A percentile compares a stretch with the other conserved stretches of the same genome.
Conservation (phyloP, 2,113 vertebrate genomes). For the Eurypyga helias region DNA sequence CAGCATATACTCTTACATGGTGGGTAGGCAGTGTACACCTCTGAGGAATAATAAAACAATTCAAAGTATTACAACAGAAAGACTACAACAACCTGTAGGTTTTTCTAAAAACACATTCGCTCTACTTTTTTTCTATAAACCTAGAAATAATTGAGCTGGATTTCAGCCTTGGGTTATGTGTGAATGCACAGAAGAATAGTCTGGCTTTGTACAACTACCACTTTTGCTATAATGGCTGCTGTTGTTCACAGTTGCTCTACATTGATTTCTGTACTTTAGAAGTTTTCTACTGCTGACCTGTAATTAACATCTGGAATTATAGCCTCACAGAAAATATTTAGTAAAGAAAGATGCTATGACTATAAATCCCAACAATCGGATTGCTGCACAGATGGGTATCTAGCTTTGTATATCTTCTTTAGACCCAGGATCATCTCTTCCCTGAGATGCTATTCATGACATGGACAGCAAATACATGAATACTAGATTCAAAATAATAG, state of each 20-base stretch:
- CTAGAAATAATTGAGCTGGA: neutral
- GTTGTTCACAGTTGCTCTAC: neutral
- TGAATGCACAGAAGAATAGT: neutral
- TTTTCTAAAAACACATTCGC: neutral
- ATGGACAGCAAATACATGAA: neutral
- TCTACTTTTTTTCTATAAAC: neutral
- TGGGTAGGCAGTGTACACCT: neutral
- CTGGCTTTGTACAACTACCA: neutral
- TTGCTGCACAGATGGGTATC: neutral
- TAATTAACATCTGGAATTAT: neutral
- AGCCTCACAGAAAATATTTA: neutral
- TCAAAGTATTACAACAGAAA: neutral
- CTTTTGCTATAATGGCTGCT: neutral
- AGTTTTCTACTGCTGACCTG: neutral
- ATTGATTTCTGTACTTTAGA: neutral
- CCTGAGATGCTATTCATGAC: neutral
- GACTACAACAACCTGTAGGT: neutral
- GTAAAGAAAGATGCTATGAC: neutral
- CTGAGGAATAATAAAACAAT: neutral
- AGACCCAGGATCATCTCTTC: neutral
- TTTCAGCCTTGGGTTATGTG: neutral
- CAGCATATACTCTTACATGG: accelerated
- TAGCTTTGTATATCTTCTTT: neutral
- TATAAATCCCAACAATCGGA: neutral
- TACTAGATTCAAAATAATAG: neutral